Base-by-base conservation (phyloP, 2,113 vertebrate species). In the Heteronetta atricapilla region DNA sequence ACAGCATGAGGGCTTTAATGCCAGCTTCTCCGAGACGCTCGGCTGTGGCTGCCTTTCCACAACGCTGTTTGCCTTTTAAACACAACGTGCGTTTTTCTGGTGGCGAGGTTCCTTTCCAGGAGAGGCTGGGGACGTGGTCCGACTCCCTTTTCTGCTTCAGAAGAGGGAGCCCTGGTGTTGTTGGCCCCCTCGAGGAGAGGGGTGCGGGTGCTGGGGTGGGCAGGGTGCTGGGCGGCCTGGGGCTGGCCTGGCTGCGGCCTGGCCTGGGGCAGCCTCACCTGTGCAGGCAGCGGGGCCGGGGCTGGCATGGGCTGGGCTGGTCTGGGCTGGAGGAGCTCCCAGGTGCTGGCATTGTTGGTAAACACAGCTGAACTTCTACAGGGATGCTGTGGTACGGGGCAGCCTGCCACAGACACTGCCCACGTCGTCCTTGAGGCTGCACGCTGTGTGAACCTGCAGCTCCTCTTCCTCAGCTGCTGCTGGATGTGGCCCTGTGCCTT, bases 401-500 rank as follows among this genome's bases (percentile, higher is more conserved):
- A 42, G 36, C 28, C 34, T 33, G 16, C 55, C 6, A 17, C 55
- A 10, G 48, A 13, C 22, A 7, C 48, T 40, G 36, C 38, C 15
- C 13, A 23, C 10, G 21, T 28, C 13, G 17, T 11, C 17, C 38
- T 18, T 5, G 29, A 42, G 46, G 17, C 40, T 29, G 28, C 9
- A 4, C 4, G 26, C 28, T 28, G 15, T 26, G 31, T 34, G 44
- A 22, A 21, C 20, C 0, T 0, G 31, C 52, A 29, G 34, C 11
- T 75, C 42, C 50, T 11, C 40, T 4, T 13, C 16, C 68, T 16
- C 46, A 6, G 36, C 44, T 38, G 66, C 25, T 55, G 38, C 14
- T 3, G 3, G 36, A 11, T 4, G 6, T 29, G 42, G 20, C 25
- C 10, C 0, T 7, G 2, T 1, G 2, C 15, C 20, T 13, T 3